phyloP scores from a whole-genome alignment of 2,888 invertebrate species.

The Clivina fossor region DNA sequence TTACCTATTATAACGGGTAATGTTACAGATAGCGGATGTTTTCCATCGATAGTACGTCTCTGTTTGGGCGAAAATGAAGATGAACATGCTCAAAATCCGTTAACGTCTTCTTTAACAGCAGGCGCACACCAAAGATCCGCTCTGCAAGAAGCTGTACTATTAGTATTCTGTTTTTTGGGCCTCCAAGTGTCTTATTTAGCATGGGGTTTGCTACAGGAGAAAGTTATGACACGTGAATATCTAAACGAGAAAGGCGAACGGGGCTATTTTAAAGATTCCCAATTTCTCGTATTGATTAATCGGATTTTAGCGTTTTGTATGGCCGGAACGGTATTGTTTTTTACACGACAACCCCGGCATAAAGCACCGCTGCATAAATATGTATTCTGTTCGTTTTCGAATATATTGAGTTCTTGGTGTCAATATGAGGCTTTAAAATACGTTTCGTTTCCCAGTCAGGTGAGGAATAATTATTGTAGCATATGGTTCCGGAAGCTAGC shows the following conservation, averaged over 20 bases:
- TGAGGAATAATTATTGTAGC: no score
- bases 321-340: constrained; percentile 65
- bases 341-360: constrained; percentile 66
- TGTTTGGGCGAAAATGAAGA: constrained; percentile 59
- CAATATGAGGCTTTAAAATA: constrained; percentile 99
- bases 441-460: constrained; percentile 97
- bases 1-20: not conserved
- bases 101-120: constrained; percentile 44
- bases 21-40: constrained; percentile 52
- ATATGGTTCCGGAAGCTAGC: no score
- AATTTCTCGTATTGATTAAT: constrained; percentile 96
- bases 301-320: constrained; percentile 81
- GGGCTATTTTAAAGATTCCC: constrained; percentile 86
- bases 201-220: constrained; percentile 97
- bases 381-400: constrained; percentile 93
- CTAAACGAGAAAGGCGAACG: constrained; percentile 63
- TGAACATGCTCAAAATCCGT: constrained; percentile 48
- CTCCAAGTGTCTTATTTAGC: constrained; percentile 89
- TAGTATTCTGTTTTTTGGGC: constrained; percentile 81
- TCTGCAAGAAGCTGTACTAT: constrained; percentile 59
- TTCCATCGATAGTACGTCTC: constrained; percentile 54
- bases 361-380: constrained; percentile 92
- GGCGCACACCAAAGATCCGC: constrained; percentile 36
- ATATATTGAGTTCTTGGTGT: constrained; percentile 98
- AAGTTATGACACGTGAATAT: constrained; percentile 93